Conservation (phyloP, 2,888 invertebrate genomes). For the Aquatica leii region DNA sequence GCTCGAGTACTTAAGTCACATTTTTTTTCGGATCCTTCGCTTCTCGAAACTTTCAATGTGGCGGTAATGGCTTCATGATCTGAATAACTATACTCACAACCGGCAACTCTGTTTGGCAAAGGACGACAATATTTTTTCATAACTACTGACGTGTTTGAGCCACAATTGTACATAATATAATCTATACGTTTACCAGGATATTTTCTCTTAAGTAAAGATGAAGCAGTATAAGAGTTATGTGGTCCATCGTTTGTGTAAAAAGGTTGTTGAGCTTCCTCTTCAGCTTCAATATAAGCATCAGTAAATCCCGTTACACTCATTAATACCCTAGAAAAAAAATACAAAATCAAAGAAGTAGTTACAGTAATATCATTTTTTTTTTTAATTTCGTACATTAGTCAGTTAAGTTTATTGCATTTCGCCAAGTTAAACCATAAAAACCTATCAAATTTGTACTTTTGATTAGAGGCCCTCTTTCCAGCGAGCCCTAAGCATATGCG, state of each 20-base stretch:
- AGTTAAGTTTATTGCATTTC: background rate
- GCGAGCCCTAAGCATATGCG: too few species aligned
- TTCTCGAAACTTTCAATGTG: conserved; percentile 57
- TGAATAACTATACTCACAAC: conserved; percentile 79
- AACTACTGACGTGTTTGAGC: conserved; percentile 55
- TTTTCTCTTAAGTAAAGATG: conserved; percentile 61
- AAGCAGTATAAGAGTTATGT: conserved; percentile 83
- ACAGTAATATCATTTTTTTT: background rate
- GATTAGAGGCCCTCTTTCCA: too few species aligned
- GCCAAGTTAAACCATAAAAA: background rate
- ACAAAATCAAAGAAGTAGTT: background rate
- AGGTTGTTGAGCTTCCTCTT: conserved; percentile 51
- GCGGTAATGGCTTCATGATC: conserved; percentile 89
- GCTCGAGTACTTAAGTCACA: conserved; percentile 41
- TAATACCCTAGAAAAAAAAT: conserved; percentile 61
- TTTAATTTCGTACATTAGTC: background rate
- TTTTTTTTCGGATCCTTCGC: conserved; percentile 38
- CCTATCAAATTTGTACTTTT: too few species aligned
- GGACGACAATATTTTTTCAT: conserved; percentile 72
- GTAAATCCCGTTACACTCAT: conserved; percentile 65
- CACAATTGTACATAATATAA: conserved; percentile 79
- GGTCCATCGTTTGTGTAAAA: conserved; percentile 80
- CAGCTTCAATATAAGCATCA: conserved; percentile 61
- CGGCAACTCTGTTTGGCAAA: conserved; percentile 77
- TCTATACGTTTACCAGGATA: conserved; percentile 91